phyloP scores from a whole-genome alignment of 2,888 invertebrate genomes.

The Melinopterus prodromus region DNA sequence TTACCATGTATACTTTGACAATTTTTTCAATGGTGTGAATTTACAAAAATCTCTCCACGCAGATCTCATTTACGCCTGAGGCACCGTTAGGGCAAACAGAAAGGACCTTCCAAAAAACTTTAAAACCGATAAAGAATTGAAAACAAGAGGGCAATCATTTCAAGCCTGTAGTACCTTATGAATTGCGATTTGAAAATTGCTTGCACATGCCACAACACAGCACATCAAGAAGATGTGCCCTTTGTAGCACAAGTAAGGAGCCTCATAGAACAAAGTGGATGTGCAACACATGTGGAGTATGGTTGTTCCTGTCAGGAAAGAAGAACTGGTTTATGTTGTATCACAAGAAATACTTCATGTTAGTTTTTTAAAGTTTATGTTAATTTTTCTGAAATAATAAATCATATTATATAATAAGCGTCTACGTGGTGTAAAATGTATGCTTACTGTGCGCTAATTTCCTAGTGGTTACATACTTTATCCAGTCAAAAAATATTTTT shows the following conservation, averaged over 20 bases:
- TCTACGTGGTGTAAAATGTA: background rate
- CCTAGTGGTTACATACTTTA: background rate
- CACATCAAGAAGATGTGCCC: slow-evolving; percentile 15
- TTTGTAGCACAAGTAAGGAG: slow-evolving; percentile 19
- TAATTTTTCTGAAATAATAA: background rate
- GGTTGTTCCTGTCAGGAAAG: background rate
- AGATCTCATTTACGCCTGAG: background rate
- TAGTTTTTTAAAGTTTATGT: background rate
- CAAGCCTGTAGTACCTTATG: background rate
- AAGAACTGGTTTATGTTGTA: background rate
- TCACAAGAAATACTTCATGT: background rate
- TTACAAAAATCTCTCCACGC: background rate
- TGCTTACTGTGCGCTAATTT: background rate
- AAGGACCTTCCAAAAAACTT: slow-evolving; percentile 38
- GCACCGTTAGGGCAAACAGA: background rate
- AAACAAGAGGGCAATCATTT: slow-evolving; percentile 38
- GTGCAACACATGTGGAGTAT: background rate
- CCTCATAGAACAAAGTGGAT: slow-evolving; percentile 15
- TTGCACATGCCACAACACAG: slow-evolving; percentile 14
- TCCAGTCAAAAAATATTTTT: background rate
- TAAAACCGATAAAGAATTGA: slow-evolving; percentile 36
- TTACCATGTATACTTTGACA: slow-evolving; percentile 41
- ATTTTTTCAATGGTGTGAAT: slow-evolving; percentile 39
- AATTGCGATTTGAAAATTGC: slow-evolving; percentile 8
- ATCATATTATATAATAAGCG: background rate